Base-by-base conservation (phyloP, 2,888 invertebrate species). In the Hanleya hanleyi region DNA sequence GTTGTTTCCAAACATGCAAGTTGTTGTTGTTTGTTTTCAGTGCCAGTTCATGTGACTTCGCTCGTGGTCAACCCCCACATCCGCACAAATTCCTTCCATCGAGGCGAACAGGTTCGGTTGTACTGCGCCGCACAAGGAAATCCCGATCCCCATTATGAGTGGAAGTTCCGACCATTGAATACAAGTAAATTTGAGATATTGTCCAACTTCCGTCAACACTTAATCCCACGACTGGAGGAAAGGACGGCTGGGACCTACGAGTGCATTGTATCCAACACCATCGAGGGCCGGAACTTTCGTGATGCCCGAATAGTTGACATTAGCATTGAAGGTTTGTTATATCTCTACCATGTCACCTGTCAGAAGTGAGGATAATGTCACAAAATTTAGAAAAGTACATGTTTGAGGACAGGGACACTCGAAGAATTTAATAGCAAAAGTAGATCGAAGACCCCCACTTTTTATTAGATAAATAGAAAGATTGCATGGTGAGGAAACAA, bases 221-320 rank as follows among this genome's bases (percentile, higher is more conserved):
- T 37, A 12, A 64, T 64, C 4, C n/a, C 35, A 9, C 9, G 15
- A 4, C 36, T 64, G 37, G 38, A 64, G 35, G 64, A 64, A 26
- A n/a, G 29, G 18, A 37, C 15, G 5, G 38, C 38, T 1, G 64
- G 64, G 22, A 29, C 9, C n/a, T 64, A 64, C 26, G n/a, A 37
- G 64, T 64, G 64, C 36, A 37, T 64, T 26, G 64, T 64, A 33
- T 36, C 18, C n/a, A 64, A 64, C 26, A 35, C 32, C 12, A 64
- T 64, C 29, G 35, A 64, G n/a, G 64, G 64, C 18, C 36, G 36
- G 12, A 37, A n/a, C 38, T 64, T 37, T 35, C 64, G 22, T 35
- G 64, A 64, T 33, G 38, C 35, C n/a, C 18, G 36, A 29, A 35
- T 35, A 22, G 64, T 64, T 12, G 38, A 36, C 35, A 64, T 64